These are phyloP conservation scores for Oxyura jamaicensis DNA, from an alignment of 2,113 vertebrate species.

Conservation along the genomic window DNA sequence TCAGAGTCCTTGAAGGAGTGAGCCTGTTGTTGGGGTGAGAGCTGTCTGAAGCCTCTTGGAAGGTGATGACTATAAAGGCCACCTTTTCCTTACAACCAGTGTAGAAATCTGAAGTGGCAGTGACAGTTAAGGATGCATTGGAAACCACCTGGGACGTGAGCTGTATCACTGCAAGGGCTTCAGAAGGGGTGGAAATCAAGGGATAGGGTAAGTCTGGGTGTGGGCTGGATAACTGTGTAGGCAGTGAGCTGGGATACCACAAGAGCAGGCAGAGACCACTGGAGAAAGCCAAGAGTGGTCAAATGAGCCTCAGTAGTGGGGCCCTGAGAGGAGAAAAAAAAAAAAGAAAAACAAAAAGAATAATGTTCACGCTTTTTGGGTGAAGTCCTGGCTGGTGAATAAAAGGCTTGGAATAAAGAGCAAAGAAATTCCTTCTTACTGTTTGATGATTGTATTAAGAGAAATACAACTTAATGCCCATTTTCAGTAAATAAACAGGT, in stretches of 20 bases:
- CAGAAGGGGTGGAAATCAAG: background rate
- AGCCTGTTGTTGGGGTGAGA: background rate
- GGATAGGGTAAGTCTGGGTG: background rate
- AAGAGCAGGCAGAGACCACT: slow-evolving; percentile 28
- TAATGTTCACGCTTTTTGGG: slow-evolving; percentile 39
- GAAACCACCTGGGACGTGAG: background rate
- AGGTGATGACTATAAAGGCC: background rate
- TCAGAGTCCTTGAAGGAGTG: background rate
- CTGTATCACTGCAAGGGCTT: background rate
- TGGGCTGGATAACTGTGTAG: slow-evolving; percentile 35
- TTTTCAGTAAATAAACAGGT: slow-evolving; percentile 62
- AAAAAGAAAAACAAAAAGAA: background rate
- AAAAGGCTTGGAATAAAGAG: slow-evolving; percentile 64
- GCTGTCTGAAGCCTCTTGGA: background rate
- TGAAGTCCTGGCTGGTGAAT: slow-evolving; percentile 53
- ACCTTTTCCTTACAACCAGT: background rate
- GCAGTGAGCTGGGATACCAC: slow-evolving; percentile 13
- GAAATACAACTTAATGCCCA: slow-evolving; percentile 53
- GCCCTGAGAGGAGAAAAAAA: background rate
- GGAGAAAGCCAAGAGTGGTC: slow-evolving; percentile 37
- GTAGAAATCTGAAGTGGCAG: background rate
- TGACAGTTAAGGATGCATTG: background rate
- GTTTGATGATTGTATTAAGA: slow-evolving; percentile 62
- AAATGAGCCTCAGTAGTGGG: slow-evolving; percentile 36
- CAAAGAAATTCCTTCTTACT: slow-evolving; percentile 65